Evolutionary conservation across 2,113 vertebrate species (phyloP).

Genomic region (Anoplopoma fimbria): DNA sequence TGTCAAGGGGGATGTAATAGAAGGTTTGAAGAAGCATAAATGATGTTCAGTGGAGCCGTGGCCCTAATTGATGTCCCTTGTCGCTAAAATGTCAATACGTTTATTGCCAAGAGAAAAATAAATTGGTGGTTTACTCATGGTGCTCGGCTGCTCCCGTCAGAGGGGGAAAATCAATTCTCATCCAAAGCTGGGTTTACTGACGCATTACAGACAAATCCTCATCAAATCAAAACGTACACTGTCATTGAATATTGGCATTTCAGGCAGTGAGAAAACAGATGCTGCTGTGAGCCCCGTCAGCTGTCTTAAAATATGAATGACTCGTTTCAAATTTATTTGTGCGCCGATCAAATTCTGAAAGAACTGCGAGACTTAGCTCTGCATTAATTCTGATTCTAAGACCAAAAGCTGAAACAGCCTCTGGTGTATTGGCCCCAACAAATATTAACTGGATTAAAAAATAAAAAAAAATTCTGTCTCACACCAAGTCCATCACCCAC

Average conservation of each 20-base stretch:
- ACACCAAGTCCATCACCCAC: background rate
- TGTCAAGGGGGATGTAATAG: slow-evolving; percentile 33
- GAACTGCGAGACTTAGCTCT: slow-evolving; percentile 17
- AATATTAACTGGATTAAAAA: slow-evolving; percentile 24
- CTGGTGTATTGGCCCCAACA: slow-evolving; percentile 1
- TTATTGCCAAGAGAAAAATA: slow-evolving; percentile 62
- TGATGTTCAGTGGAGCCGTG: slow-evolving; percentile 46
- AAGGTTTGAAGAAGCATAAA: slow-evolving; percentile 62
- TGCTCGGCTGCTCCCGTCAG: slow-evolving; percentile 49
- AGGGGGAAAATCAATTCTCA: slow-evolving; percentile 66
- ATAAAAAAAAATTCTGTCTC: slow-evolving; percentile 6
- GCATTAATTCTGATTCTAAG: slow-evolving; percentile 27
- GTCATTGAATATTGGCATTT: slow-evolving; percentile 68
- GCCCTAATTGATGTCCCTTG: slow-evolving; percentile 66
- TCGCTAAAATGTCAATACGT: slow-evolving; percentile 69
- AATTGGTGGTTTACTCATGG: slow-evolving; percentile 67
- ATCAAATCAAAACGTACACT: slow-evolving; percentile 65
- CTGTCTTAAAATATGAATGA: slow-evolving; percentile 42
- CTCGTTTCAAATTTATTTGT: slow-evolving; percentile 41
- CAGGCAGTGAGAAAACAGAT: slow-evolving; percentile 27
- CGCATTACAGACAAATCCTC: slow-evolving; percentile 69
- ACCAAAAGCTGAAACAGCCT: slow-evolving; percentile 29
- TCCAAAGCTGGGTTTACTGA: slow-evolving; percentile 59
- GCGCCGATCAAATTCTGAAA: background rate
- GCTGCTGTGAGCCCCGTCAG: slow-evolving; percentile 21